A percentile compares a stretch with the other conserved stretches of the same genome.
These are phyloP conservation scores for Pholis gunnellus DNA, from an alignment of 2,113 vertebrate genomes.

Conservation along the genomic window DNA sequence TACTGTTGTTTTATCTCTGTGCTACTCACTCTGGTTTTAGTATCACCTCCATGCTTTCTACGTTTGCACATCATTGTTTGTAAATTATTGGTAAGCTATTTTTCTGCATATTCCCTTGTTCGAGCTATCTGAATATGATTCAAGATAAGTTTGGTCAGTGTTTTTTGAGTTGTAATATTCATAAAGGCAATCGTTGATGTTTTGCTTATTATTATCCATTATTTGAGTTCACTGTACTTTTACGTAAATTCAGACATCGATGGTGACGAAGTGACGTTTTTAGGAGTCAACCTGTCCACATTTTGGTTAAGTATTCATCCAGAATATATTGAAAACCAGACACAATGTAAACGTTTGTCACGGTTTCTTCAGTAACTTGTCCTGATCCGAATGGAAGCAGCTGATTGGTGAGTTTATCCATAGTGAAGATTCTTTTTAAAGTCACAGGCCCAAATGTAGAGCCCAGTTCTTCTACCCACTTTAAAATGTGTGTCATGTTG, in stretches of 20 bases:
- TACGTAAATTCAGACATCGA: neutral
- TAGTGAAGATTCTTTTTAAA: neutral
- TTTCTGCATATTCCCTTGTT: constrained; percentile 9
- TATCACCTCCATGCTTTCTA: constrained; percentile 36
- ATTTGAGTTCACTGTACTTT: constrained; percentile 12
- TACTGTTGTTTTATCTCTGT: constrained; percentile 36
- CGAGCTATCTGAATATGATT: neutral
- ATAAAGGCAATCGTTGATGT: neutral
- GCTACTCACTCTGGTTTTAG: constrained; percentile 55
- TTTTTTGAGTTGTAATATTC: constrained; percentile 15
- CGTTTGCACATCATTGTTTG: constrained; percentile 58
- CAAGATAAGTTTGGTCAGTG: neutral
- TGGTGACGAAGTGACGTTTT: constrained; percentile 3
- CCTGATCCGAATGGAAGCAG: constrained; percentile 16
- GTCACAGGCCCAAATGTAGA: constrained; percentile 3
- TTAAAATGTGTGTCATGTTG: neutral
- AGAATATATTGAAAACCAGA: constrained; percentile 20
- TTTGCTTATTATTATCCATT: constrained; percentile 24
- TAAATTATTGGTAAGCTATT: constrained; percentile 53
- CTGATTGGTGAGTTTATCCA: neutral
- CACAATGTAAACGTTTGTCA: constrained; percentile 1
- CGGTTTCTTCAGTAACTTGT: neutral
- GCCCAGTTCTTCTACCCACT: neutral
- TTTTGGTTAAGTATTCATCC: constrained; percentile 1
- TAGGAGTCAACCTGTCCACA: neutral